Evolutionary conservation across 2,113 vertebrate species (phyloP).

Genomic region (Callorhinus ursinus): DNA sequence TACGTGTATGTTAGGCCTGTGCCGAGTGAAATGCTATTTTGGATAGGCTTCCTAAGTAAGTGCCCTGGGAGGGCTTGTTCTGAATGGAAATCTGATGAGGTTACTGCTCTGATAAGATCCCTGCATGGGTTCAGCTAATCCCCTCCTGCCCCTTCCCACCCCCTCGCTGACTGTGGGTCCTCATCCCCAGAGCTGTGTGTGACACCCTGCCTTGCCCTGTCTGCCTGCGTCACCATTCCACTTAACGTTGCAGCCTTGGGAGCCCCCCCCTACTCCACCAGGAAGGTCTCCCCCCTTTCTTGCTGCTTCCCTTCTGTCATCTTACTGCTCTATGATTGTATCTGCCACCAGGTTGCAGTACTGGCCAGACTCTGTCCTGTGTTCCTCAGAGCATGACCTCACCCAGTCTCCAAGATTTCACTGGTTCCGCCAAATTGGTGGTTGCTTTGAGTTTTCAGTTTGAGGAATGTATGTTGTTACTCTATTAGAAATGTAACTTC

Average conservation of each 20-base stretch:
- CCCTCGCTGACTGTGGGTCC: not conserved
- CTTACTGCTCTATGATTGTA: not conserved
- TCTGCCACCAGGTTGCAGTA: fast-evolving
- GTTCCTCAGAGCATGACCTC: not conserved
- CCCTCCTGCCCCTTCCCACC: not conserved
- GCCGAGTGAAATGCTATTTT: not conserved
- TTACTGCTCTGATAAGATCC: not conserved
- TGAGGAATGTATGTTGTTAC: not conserved
- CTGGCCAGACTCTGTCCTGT: not conserved
- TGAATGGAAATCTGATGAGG: not conserved
- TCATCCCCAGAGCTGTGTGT: not conserved
- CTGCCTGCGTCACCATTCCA: fast-evolving
- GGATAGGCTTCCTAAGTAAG: no score
- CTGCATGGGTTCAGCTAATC: not conserved
- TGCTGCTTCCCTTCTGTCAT: not conserved
- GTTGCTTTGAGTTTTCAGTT: not conserved
- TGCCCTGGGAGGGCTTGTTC: not conserved
- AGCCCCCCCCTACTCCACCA: fast-evolving
- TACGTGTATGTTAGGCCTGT: fast-evolving
- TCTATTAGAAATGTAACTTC: not conserved
- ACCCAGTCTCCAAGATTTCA: not conserved
- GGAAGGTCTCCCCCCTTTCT: not conserved
- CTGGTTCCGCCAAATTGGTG: not conserved
- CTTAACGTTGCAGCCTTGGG: not conserved
- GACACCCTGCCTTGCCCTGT: not conserved